Base-by-base conservation (phyloP, 2,113 vertebrate species). In the Asarcornis scutulata region DNA sequence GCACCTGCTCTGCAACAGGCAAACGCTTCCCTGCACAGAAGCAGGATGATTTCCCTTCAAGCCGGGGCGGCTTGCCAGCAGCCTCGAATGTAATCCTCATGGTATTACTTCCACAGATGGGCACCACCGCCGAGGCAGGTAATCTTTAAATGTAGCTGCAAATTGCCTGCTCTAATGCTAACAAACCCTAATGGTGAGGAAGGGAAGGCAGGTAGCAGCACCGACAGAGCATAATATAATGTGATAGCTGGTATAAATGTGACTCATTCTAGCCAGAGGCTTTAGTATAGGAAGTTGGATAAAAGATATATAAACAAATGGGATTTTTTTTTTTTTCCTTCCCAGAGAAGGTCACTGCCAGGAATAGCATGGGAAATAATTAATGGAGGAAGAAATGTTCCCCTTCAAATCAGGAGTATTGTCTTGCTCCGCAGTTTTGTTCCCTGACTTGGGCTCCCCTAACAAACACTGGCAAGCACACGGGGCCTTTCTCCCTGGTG, bases 281-380 rank as follows among this genome's bases (percentile, higher is more conserved):
- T 93, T 92, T 71, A 63, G 83, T 80, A 71, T 91, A 87, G 94
- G 94, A 97, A 93, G 83, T 80, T 0, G 12, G 60, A 85, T 92
- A 92, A 86, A 93, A 91, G 89, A 94, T 86, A 86, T 73, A 80
- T 88, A 93, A 97, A 92, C 86, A 93, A 92, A 88, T 89, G 58
- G 32, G 20, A 17, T 3, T 80, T 84, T 93, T 90, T 38, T 90
- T 38, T 84, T 90, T 92, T 94, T 83, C 83, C 93, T 91, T 95
- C 83, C 86, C 12, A 4, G 40, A 40, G 44, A 96, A 93, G 92
- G 90, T 92, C 94, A 91, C 74, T 26, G 21, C 95, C 94, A 92
- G 89, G 84, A 97, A 96, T 96, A 96, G 93, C 83, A 95, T 75
- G 84, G 84, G 68, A 95, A 92, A 92, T 91, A 94, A 96, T 96